Base-by-base conservation (phyloP, 2,113 vertebrate species). In the Colaptes auratus region DNA sequence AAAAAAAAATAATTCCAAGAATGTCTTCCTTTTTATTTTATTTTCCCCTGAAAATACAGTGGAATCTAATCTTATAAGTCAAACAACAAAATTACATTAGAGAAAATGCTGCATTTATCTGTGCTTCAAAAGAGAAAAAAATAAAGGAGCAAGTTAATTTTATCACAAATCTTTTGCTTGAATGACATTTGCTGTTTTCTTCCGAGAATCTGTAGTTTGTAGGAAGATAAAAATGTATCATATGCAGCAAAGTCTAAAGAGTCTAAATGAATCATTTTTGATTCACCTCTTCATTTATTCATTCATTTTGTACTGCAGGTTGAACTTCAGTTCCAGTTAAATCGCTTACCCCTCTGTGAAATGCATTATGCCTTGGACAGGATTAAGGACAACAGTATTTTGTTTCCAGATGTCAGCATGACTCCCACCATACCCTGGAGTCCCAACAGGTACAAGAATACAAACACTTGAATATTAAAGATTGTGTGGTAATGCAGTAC, bases 321-420 rank as follows among this genome's bases (percentile, higher is more conserved):
- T 97, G 99, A 99, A 97, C 99, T 99, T 91, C 99, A 99, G 98
- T 99, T 99, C 97, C 99, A 99, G 89, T 95, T 99, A 96, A 99
- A 99, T 97, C 98, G 99, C 84, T 98, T 98, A 95, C 99, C 99
- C 71, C 98, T 99, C 96, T 99, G 99, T 98, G 99, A 99, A 97
- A 99, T 99, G 99, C 99, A 99, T 97, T 99, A 99, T 83, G 99
- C 99, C 74, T 96, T 99, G 98, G 99, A 99, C 97, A 99, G 99
- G 95, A 98, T 99, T 97, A 99, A 98, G 97, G 99, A 99, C 94
- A 99, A 98, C 77, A 95, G 96, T 89, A 98, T 99, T 96, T 98
- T 99, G 88, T 99, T 99, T 96, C 99, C 99, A 93, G 99, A 99
- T 94, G 93, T 98, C 96, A 97, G 98, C 97, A 98, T 99, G 96